Base-by-base conservation (phyloP, 2,797 vertebrate genomes). In the Aeoliscus strigatus region DNA sequence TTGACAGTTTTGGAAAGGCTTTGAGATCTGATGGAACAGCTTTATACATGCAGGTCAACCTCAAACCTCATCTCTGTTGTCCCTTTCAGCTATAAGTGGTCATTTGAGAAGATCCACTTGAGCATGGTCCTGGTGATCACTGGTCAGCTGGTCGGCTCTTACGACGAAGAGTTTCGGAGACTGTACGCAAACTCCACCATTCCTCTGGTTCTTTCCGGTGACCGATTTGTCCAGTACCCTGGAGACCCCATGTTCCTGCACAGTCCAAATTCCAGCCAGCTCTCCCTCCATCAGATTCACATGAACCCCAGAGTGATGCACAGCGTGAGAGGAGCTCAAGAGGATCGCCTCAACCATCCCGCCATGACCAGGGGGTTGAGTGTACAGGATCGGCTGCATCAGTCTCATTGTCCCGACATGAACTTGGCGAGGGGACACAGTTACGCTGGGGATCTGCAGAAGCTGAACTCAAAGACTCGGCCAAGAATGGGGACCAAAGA, bases 121-220 rank as follows among this genome's bases (percentile, higher is more conserved):
- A 96, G 93, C 64, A 96, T 96, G 92, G 90, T 93, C n/a, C 86
- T 94, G 58, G 83, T 96, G 14, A 87, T 97, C 73, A 94, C 92
- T 1, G 94, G 94, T 55, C 91, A 94, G 49, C 87, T 97, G 25
- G 91, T 92, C 6, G 82, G 87, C 66, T 90, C 84, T 2, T 97
- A 91, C 7, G 92, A 96, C 33, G 93, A 96, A 75, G 93, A 96
- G 71, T 97, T 96, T 59, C 83, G 94, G 56, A 89, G 91, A 1
- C 82, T 96, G 0, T 96, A 91, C 0, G 93, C 91, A 21, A 89
- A 89, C 16, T 96, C 94, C 26, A 73, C 66, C 1, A 57, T 90
- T 24, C 91, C 93, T 4, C 8, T 18, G 0, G 54, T 61, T 28
- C 66, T 86, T 4, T 86, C 88, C 9, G 71, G 60, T 0, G 78